phyloP scores from a whole-genome alignment of 2,797 vertebrate species.

The Acestrorhynchus altus region DNA sequence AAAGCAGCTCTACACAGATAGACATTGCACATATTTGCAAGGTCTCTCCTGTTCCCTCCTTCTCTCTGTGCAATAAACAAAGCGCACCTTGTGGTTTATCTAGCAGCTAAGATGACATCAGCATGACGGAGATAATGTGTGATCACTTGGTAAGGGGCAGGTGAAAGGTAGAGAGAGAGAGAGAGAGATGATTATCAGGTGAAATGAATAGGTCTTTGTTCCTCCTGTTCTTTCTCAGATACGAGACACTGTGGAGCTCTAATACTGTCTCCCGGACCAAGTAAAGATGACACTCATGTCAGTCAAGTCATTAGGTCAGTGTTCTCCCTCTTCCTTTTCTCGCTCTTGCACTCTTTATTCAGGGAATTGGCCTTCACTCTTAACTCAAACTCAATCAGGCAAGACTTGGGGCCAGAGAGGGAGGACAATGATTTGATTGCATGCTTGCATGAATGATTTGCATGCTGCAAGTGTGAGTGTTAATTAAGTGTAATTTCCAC shows the following conservation, averaged over 20 bases:
- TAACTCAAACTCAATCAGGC: not conserved
- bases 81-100: not conserved
- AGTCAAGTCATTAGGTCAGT: not conserved
- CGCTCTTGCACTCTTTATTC: not conserved
- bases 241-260: constrained; percentile 2
- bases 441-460: too few relatives aligned
- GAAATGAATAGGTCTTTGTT: constrained; percentile 6
- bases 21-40: too few relatives aligned
- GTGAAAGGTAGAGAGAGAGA: not conserved
- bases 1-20: too few relatives aligned
- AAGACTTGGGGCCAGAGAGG: not conserved
- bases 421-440: too few relatives aligned
- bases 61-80: not conserved
- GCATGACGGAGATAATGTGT: not conserved
- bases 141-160: not conserved
- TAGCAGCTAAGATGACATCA: not conserved
- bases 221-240: not conserved
- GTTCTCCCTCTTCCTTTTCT: not conserved
- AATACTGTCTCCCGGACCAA: constrained; percentile 1
- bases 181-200: not conserved
- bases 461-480: not conserved
- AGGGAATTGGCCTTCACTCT: too few relatives aligned
- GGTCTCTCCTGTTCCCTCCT: too few relatives aligned
- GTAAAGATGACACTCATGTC: constrained; percentile 10
- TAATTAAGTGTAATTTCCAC: not conserved